Percentiles rank a stretch among this genome's conserved stretches.
These are phyloP conservation scores for Rhea americana DNA, from an alignment of 2,113 vertebrate genomes.

Conservation along the genomic window DNA sequence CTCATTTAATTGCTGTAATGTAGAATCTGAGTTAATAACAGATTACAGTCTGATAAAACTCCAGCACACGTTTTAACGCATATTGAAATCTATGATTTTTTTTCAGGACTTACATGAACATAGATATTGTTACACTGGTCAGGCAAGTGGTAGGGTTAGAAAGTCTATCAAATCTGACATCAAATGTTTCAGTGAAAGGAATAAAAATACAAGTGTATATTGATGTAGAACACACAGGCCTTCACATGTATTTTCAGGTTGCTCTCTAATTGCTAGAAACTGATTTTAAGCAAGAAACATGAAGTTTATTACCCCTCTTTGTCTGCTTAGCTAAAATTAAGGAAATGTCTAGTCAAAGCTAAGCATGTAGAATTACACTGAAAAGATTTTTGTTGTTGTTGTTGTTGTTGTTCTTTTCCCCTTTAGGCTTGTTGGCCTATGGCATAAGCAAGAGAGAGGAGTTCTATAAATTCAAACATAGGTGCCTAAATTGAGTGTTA, in stretches of 20 bases:
- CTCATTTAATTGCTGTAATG: neutral
- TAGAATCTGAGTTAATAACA: neutral
- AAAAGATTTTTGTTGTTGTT: neutral
- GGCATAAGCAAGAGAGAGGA: neutral
- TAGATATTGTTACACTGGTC: neutral
- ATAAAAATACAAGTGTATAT: neutral
- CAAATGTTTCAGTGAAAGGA: neutral
- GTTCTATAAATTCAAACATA: neutral
- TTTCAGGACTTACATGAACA: neutral
- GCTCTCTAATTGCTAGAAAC: neutral
- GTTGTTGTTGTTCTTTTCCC: no score
- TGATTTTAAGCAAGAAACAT: neutral
- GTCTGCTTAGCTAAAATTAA: neutral
- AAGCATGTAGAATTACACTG: neutral
- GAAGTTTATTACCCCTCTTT: neutral
- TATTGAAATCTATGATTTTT: neutral
- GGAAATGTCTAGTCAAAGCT: neutral
- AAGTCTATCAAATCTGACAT: neutral
- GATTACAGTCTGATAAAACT: neutral
- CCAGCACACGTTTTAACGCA: neutral
- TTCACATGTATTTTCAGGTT: neutral
- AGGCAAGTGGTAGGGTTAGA: neutral
- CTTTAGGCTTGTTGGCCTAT: neutral
- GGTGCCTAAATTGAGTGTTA: neutral
- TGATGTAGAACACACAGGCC: neutral